These are phyloP conservation scores for Micrasema minimum DNA, from an alignment of 1,140 invertebrate genomes.

Conservation along the genomic window DNA sequence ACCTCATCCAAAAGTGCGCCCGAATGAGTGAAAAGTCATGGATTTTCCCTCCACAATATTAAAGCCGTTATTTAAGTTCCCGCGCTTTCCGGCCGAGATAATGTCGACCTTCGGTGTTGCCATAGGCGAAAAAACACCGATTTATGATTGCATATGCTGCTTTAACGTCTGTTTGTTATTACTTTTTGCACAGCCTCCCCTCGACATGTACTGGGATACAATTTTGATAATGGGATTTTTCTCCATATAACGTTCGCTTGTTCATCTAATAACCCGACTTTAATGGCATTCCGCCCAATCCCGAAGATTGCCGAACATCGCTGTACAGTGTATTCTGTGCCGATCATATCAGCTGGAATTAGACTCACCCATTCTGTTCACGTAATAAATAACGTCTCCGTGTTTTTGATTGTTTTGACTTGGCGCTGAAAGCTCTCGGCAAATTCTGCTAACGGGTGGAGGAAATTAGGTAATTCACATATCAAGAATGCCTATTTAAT, in stretches of 20 bases:
- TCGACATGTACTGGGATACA: slow-evolving; percentile 15
- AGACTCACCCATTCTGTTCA: slow-evolving; percentile 17
- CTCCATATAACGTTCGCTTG: slow-evolving; percentile 32
- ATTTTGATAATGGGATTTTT: slow-evolving; percentile 40
- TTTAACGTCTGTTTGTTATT: slow-evolving; percentile 45
- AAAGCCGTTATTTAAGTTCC: slow-evolving; percentile 46
- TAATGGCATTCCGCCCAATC: slow-evolving; percentile 22
- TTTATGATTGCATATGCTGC: slow-evolving; percentile 47
- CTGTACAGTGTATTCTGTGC: too few relatives aligned
- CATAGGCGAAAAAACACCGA: slow-evolving; percentile 37
- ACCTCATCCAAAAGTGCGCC: too few relatives aligned
- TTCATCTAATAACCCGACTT: slow-evolving; percentile 31
- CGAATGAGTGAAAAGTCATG: slow-evolving; percentile 24
- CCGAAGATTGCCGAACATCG: slow-evolving; percentile 22
- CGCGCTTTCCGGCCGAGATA: slow-evolving; percentile 44
- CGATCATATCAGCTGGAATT: slow-evolving; percentile 24
- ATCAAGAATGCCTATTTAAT: too few relatives aligned
- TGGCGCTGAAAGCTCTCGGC: too few relatives aligned
- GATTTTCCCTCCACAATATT: slow-evolving; percentile 41
- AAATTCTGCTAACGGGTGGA: too few relatives aligned
- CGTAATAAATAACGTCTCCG: slow-evolving; percentile 6
- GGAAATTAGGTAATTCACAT: too few relatives aligned
- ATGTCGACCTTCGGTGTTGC: slow-evolving; percentile 41
- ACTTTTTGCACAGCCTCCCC: slow-evolving; percentile 21
- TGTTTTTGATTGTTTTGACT: too few relatives aligned